A percentile compares a stretch with the other conserved stretches of the same genome.
These are phyloP conservation scores for Drosophila kikkawai DNA, from an alignment of 1,140 invertebrate species.

Conservation along the genomic window DNA sequence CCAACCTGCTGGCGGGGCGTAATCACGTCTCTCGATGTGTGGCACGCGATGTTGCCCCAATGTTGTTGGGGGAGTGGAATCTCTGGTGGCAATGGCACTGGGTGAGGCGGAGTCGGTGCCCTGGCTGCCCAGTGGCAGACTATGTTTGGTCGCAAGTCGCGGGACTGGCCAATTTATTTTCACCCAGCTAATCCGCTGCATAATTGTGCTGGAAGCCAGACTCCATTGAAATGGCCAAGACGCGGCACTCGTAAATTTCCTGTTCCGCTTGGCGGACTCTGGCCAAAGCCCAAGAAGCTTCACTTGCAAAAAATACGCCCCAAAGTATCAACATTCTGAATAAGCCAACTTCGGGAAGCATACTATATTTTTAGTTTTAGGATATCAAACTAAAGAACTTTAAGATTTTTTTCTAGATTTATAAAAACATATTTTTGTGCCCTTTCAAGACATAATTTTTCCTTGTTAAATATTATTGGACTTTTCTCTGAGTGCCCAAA, in stretches of 20 bases:
- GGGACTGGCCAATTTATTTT: conserved; percentile 56
- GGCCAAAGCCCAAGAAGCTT: conserved; percentile 13
- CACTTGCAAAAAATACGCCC: not conserved
- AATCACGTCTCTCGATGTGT: conserved; percentile 55
- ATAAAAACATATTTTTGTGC: not conserved
- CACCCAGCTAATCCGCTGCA: conserved; percentile 61
- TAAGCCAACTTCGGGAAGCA: not conserved
- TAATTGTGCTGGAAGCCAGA: conserved; percentile 48
- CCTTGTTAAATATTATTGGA: not conserved
- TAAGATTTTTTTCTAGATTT: not conserved
- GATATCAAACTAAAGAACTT: too few relatives aligned
- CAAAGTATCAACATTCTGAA: not conserved
- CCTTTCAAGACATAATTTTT: not conserved
- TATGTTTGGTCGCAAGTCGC: conserved; percentile 19
- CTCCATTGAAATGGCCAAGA: conserved; percentile 14
- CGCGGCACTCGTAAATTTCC: conserved; percentile 65
- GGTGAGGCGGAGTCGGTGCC: conserved; percentile 10
- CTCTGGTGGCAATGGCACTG: not conserved
- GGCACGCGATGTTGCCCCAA: conserved; percentile 42
- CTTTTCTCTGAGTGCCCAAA: conserved; percentile 18
- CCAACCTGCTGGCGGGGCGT: conserved; percentile 14
- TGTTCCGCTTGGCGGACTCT: conserved; percentile 44
- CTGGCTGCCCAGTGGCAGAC: conserved; percentile 19
- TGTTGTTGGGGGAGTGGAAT: conserved; percentile 3
- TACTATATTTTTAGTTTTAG: too few relatives aligned